These are phyloP conservation scores for Diloba caeruleocephala DNA, from an alignment of 2,888 invertebrate species.

Conservation along the genomic window DNA sequence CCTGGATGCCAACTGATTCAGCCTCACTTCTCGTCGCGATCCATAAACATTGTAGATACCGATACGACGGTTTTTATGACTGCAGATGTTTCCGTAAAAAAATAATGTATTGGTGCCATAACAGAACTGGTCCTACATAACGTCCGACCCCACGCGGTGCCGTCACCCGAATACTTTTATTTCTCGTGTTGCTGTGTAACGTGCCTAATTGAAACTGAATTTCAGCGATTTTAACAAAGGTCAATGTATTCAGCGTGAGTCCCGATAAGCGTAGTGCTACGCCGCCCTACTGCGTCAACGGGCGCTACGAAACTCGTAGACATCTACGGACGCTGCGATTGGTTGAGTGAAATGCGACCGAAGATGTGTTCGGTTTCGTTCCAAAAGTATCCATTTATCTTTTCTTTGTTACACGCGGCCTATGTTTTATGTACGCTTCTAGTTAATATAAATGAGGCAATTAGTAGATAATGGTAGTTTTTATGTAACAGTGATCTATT, in stretches of 20 bases:
- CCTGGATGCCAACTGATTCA: constrained; percentile 49
- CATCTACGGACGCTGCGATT: constrained; percentile 79
- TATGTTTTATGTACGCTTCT: constrained; percentile 57
- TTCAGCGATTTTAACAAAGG: constrained; percentile 71
- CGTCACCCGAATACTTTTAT: constrained; percentile 52
- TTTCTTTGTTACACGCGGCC: constrained; percentile 64
- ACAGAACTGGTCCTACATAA: constrained; percentile 49
- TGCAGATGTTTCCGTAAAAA: constrained; percentile 60
- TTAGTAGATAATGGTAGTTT: constrained; percentile 61
- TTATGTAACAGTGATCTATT: constrained; percentile 39
- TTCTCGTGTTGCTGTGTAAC: constrained; percentile 34
- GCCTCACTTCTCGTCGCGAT: constrained; percentile 43
- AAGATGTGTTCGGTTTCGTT: constrained; percentile 63
- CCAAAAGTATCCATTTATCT: constrained; percentile 60
- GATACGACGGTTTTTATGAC: constrained; percentile 60
- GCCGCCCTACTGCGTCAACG: constrained; percentile 80
- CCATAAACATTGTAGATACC: constrained; percentile 44
- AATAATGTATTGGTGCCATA: constrained; percentile 65
- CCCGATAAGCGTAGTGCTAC: constrained; percentile 75
- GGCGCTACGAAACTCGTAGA: constrained; percentile 82
- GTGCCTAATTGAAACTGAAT: constrained; percentile 55
- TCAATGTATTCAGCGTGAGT: constrained; percentile 70
- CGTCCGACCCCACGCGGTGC: constrained; percentile 40
- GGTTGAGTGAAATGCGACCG: constrained; percentile 60
- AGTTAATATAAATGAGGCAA: constrained; percentile 64